Conservation (phyloP, 2,797 vertebrate genomes). For the Tachyglossus aculeatus region DNA sequence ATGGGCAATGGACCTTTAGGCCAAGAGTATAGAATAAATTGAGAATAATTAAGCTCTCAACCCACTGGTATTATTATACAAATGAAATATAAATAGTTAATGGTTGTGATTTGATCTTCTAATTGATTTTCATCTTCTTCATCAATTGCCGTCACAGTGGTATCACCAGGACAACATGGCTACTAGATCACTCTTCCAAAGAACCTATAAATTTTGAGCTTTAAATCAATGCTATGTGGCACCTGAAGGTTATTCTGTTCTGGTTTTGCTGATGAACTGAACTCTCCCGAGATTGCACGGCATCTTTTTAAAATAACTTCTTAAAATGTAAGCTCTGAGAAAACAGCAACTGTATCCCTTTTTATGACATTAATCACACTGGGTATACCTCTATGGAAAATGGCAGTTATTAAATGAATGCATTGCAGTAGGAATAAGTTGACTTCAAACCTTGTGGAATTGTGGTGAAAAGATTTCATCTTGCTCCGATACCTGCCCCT, state of each 20-base stretch:
- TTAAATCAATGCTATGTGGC: slow-evolving; percentile 16
- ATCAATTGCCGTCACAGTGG: slow-evolving; percentile 31
- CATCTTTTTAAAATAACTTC: no score
- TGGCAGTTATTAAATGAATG: no score
- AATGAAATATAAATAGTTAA: slow-evolving; percentile 34
- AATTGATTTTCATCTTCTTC: slow-evolving; percentile 46
- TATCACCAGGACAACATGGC: slow-evolving; percentile 16
- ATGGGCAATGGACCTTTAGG: neutral
- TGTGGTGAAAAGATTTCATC: no score
- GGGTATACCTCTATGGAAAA: no score
- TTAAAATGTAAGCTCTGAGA: slow-evolving; percentile 6
- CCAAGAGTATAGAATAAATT: slow-evolving; percentile 32
- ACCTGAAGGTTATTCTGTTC: slow-evolving; percentile 25
- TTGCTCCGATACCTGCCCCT: no score
- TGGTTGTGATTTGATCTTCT: slow-evolving; percentile 33
- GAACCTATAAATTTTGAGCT: slow-evolving; percentile 25
- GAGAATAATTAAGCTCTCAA: slow-evolving; percentile 25
- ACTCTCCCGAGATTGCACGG: neutral
- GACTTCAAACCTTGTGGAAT: no score
- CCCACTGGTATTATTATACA: slow-evolving; percentile 17
- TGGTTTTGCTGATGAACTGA: slow-evolving; percentile 15
- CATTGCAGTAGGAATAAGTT: no score
- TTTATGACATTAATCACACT: no score
- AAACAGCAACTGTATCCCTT: slow-evolving; percentile 1
- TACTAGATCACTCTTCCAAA: slow-evolving; percentile 13